A percentile compares a stretch with the other conserved stretches of the same genome.
These are phyloP conservation scores for Xenotilapia flavipinnis DNA, from an alignment of 2,113 vertebrate genomes.

Conservation along the genomic window DNA sequence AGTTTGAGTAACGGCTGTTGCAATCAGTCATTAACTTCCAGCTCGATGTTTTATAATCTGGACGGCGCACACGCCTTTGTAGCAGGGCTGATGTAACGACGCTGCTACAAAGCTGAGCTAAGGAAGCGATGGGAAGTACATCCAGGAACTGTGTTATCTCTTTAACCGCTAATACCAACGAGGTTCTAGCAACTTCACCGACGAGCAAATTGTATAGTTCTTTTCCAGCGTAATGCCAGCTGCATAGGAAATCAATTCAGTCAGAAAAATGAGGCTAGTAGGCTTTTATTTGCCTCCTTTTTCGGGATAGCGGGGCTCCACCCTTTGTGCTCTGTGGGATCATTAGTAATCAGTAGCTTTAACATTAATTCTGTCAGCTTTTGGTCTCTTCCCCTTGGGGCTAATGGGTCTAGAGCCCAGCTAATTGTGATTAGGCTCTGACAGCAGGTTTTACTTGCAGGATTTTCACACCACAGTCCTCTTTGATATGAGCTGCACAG, in stretches of 20 bases:
- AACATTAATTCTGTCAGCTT: conserved; percentile 47
- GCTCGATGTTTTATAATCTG: conserved; percentile 41
- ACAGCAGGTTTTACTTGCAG: conserved; percentile 62
- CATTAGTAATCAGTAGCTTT: conserved; percentile 45
- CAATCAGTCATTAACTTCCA: conserved; percentile 46
- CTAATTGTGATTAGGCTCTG: conserved; percentile 67
- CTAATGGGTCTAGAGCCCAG: conserved; percentile 57
- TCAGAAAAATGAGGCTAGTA: background rate
- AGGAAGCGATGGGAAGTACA: conserved; percentile 12
- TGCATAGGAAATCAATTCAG: background rate
- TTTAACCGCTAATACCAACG: background rate
- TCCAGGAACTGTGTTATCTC: conserved; percentile 38
- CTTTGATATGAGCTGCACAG: conserved; percentile 64
- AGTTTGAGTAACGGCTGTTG: conserved; percentile 38
- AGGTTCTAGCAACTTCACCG: background rate
- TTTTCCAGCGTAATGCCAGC: background rate
- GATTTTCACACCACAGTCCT: conserved; percentile 50
- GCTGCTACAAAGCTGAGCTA: conserved; percentile 6
- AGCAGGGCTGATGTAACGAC: conserved; percentile 11
- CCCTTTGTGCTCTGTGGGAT: conserved; percentile 14
- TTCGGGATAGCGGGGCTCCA: background rate
- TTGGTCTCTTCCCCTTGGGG: conserved; percentile 30
- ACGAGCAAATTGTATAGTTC: background rate
- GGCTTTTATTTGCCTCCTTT: background rate
- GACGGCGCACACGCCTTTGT: conserved; percentile 9